Evolutionary conservation across 1,140 invertebrate species (phyloP).

Genomic region (Nasonia vitripennis): DNA sequence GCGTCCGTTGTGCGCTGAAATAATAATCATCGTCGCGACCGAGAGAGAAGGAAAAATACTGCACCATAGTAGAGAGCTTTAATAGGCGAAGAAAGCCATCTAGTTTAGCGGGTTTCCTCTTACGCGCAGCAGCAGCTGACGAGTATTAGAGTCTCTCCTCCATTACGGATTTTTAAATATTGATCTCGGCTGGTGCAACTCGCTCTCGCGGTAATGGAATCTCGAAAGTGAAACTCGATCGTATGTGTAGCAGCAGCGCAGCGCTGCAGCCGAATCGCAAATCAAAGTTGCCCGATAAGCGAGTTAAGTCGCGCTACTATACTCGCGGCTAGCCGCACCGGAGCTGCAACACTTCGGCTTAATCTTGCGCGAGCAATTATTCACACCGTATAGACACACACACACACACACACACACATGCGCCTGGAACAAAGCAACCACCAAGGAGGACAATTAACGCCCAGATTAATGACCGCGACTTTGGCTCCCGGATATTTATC

Average conservation of each 20-base stretch:
- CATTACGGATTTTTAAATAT: conserved; percentile 67
- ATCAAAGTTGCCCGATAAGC: conserved; percentile 60
- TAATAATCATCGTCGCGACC: no score
- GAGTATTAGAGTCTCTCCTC: background rate
- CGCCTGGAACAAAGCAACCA: background rate
- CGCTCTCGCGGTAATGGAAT: conserved; percentile 56
- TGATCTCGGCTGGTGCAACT: conserved; percentile 54
- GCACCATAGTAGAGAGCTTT: no score
- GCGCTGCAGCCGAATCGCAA: conserved; percentile 42
- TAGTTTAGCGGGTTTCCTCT: background rate
- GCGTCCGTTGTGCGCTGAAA: no score
- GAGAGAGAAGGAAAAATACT: no score
- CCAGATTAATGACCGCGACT: conserved; percentile 34
- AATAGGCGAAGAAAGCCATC: background rate
- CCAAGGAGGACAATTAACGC: conserved; percentile 8
- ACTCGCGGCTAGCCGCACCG: background rate
- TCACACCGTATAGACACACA: background rate
- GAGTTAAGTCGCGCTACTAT: conserved; percentile 51
- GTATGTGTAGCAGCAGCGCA: no score
- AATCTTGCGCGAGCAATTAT: background rate
- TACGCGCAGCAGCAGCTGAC: background rate
- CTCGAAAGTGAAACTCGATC: background rate
- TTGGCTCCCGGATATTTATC: background rate
- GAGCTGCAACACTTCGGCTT: background rate
- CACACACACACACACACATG: background rate